Base-by-base conservation (phyloP, 2,113 vertebrate genomes). In the Tamias sibiricus region DNA sequence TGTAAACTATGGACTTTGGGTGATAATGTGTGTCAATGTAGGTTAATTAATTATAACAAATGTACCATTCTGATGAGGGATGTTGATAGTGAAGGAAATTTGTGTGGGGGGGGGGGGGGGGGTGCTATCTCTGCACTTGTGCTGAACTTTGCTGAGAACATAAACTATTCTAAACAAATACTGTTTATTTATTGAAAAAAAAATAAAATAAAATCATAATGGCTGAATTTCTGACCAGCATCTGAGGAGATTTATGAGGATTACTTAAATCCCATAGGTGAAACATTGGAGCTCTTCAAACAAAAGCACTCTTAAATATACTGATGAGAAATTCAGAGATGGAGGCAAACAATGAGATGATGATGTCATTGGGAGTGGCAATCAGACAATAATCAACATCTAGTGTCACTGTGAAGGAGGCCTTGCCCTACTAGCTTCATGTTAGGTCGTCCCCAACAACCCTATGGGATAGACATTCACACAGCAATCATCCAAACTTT, bases 211-310 rank as follows among this genome's bases (percentile, higher is more conserved):
- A 26, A 62, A 24, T 28, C 40, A 42, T 22, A 68, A n/a, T 32
- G 42, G 37, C 40, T n/a, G 49, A 83, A 77, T 90, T 81, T 54
- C 71, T 92, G 80, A 17, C 4, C 8, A 76, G 40, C 64, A 24
- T 47, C 54, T 94, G 42, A 69, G 89, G n/a, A 84, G 68, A 94
- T 89, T 79, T 92, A 72, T 12, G 47, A 64, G n/a, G 52, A 49
- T 90, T 74, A 94, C 82, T 42, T 80, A n/a, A 71, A 77, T 85
- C 93, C 42, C 26, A 6, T 7, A 57, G 19, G 57, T 64, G 64
- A 37, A 85, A 71, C 28, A 2, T 89, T 76, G 91, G 81, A 74
- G 40, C 69, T 79, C 62, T 79, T 83, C 54, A 66, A 62, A 95
- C 42, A 74, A n/a, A 52, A 92, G 75, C 3, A 20, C 9, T 87